Conservation (phyloP, 2,797 vertebrate genomes). For the Diplodus puntazzo region DNA sequence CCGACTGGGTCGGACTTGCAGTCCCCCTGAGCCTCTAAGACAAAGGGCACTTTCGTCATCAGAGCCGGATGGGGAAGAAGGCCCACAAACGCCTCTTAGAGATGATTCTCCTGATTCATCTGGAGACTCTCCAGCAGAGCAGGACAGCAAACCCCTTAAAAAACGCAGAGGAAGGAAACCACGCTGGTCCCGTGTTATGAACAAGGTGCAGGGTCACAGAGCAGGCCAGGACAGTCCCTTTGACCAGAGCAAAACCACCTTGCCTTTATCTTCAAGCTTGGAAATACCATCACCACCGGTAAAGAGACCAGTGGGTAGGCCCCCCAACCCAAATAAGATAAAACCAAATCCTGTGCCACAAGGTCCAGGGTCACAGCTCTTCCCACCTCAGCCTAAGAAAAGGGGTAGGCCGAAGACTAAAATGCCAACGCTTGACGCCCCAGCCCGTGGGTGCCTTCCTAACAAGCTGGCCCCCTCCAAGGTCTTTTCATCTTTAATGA, state of each 20-base stretch:
- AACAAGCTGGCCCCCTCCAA: constrained; percentile 93
- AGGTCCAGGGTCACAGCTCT: constrained; percentile 77
- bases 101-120: constrained; percentile 83
- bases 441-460: constrained; percentile 86
- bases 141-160: constrained; percentile 93
- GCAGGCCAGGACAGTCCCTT: constrained; percentile 68
- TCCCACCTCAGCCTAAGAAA: constrained; percentile 84
- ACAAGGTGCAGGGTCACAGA: constrained; percentile 78
- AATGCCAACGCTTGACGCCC: constrained; percentile 95
- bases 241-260: constrained; percentile 73
- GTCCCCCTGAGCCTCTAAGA: constrained; percentile 78
- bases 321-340: constrained; percentile 86
- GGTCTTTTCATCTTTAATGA: constrained; percentile 92
- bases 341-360: constrained; percentile 83
- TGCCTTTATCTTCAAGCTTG: constrained; percentile 75
- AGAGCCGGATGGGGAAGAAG: constrained; percentile 71
- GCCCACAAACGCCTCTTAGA: constrained; percentile 76
- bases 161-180: constrained; percentile 95
- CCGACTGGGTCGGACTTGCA: constrained; percentile 66
- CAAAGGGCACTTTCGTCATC: constrained; percentile 74
- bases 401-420: constrained; percentile 94
- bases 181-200: constrained; percentile 92
- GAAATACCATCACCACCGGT: constrained; percentile 70
- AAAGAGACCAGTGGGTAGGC: constrained; percentile 85
- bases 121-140: constrained; percentile 82